Evolutionary conservation across 2,113 vertebrate genomes (phyloP), one percentile per base, ranked within the genome.

Genomic region (Pavo muticus): DNA sequence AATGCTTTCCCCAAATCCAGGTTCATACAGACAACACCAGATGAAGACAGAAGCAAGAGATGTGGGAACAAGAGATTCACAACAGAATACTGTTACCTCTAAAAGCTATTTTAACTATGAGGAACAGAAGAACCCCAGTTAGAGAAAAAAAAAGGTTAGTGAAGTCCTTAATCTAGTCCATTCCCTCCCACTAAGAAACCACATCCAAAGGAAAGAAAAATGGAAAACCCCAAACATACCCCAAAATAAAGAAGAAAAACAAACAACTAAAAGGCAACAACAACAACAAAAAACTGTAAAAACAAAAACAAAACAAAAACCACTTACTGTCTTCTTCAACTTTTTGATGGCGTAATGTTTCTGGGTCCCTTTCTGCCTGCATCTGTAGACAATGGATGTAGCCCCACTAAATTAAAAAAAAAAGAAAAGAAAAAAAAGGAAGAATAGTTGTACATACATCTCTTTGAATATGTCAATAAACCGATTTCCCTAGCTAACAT

Each of bases 321-420:
- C 61, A 98, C 98, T 98, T 98, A 99, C 98, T 97, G 98, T 99
- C 98, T 99, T 99, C 97, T 99, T 98, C 97, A 99, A 97, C 97
- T 98, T 98, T 98, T 99, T 99, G 97, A 99, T 70, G 91, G 98
- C 98, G 94, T 98, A 99, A 93, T 97, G 97, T 96, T 98, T 98
- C 98, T 98, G 98, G 25, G 98, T 98, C 97, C 98, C 98, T 96
- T 98, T 99, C 97, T 99, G 98, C 94, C 97, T 97, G 97, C 98
- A 99, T 97, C 98, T 98, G 97, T 98, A 99, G 95, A 99, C 98
- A 97, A 98, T 97, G 76, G 98, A 99, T 84, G 98, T 99, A 95
- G 98, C 98, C 94, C 98, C 98, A 97, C 98, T 98, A 97, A 83
- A 97, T 90, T 80, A 72, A 93, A 45, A 75, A 59, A 82, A 68